Evolutionary conservation across 2,888 invertebrate genomes (phyloP), one percentile per base, ranked within the genome.

Genomic region (Ommatoiulus sabulosus): DNA sequence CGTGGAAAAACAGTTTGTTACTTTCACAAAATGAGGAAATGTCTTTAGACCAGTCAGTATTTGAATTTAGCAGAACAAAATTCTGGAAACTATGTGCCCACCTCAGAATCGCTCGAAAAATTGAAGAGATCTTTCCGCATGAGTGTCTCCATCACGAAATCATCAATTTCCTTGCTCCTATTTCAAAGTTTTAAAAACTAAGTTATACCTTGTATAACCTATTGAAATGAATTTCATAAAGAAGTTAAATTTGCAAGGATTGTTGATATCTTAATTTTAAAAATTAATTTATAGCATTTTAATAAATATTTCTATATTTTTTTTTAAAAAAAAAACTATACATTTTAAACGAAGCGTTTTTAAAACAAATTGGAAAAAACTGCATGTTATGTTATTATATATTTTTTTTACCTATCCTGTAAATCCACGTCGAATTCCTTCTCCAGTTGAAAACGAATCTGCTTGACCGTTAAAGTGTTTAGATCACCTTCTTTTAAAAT

Each of bases 401-500:
- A n/a, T n/a, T n/a, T 52, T 17, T 7, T 2, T 63, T 85, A 94
- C 94, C 94, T 94, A 90, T 94, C 94, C 8, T 95, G 93, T 86
- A 98, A 94, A 91, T 97, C 96, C 87, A 95, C 94, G 63, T 95
- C 95, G 10, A 97, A 94, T 91, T 96, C 96, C 91, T 96, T 95
- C 92, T 98, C 97, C 90, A 98, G 93, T 91, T 96, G 95, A 92
- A 96, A 95, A 86, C 98, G 95, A 20, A 98, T 97, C 92, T 97
- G 97, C 92, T 98, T 98, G 7, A 97, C 96, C 3, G 98, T 97
- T 90, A 96, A 96, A 88, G 95, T 95, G 8, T 95, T 95, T 43
- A 98, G 94, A 92, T 98, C 97, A 8, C 97, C 97, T 93, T 95
- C 96, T 93, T 97, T 96, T 44, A 98, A 94, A 92, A 98, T 97